Percentiles rank a stretch among this genome's conserved stretches.
Conservation (phyloP, 2,797 vertebrate genomes). For the Sphenopsis melanotis region DNA sequence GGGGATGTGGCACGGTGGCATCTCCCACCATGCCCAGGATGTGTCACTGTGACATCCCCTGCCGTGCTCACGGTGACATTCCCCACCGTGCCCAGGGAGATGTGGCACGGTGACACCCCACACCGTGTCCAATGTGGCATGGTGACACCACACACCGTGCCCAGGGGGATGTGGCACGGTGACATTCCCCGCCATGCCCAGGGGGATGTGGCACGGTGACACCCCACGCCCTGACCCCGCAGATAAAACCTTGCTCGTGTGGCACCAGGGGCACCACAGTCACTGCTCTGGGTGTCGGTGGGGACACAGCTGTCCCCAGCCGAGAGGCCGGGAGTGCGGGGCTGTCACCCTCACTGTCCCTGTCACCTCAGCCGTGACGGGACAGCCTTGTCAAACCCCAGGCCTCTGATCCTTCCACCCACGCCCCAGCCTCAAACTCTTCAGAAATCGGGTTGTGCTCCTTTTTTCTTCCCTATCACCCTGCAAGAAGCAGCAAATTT, state of each 20-base stretch:
- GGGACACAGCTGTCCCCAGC: accelerated
- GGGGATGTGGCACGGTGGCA: too few species aligned
- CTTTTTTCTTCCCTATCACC: not conserved
- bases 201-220: not conserved
- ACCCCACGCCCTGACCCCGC: accelerated
- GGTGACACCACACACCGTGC: too few species aligned
- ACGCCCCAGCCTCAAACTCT: not conserved
- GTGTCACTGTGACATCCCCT: too few species aligned
- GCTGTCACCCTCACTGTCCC: not conserved
- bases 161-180: too few species aligned
- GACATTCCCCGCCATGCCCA: accelerated
- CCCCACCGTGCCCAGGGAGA: too few species aligned
- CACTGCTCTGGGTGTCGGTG: accelerated
- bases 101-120: too few species aligned
- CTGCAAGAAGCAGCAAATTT: not conserved
- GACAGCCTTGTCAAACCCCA: not conserved
- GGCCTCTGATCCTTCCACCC: not conserved
- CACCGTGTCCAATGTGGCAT: too few species aligned
- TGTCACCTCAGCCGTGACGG: not conserved
- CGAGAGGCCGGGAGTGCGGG: accelerated
- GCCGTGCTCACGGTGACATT: too few species aligned
- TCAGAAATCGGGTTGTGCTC: accelerated
- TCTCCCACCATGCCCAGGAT: too few species aligned
- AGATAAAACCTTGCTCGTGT: accelerated
- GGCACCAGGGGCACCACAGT: accelerated